Evolutionary conservation across 2,888 invertebrate species (phyloP), one percentile per base, ranked within the genome.

Genomic region (Cryptophagus acutangulus): DNA sequence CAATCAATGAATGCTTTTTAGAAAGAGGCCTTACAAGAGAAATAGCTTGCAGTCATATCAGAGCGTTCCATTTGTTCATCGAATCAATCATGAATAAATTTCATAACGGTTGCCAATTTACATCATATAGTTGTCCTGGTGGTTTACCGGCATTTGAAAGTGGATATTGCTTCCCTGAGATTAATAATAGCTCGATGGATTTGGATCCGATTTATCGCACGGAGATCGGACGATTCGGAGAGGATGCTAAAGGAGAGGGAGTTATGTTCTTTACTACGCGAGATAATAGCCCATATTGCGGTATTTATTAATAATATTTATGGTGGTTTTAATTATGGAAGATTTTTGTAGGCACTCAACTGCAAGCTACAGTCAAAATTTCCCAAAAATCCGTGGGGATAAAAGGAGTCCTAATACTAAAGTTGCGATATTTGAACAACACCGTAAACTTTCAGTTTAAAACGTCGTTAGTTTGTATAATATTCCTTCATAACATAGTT

Each of bases 31-130:
- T 63, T 3, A 54, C 56, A 1, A 66, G 67, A 31, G 70, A 73
- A 25, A 68, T 74, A 24, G 76, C 76, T 2, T 79, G 79, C 55
- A 78, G 78, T 48, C 79, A 79, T 57, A 57, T 75, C 8, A 63
- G 78, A 50, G 75, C 77, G 1, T 75, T 74, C 67, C 63, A 69
- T 33, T 58, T 77, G 1, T 79, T 75, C 56, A 55, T 73, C 24
- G 78, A 77, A 52, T 74, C 72, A 37, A 45, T 78, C 15, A 51
- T 60, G 17, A 66, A 64, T 44, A 69, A 69, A 61, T 49, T 52
- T 5, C 37, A 46, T 16, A 12, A 9, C 12, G 14, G 13, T 3
- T 77, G 77, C 55, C 69, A 71, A 51, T 78, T 78, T 51, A 63
- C 62, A 2, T 73, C 75, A 1, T 79, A 72, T 62, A 73, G 72